Percentiles rank a stretch among this genome's conserved stretches.
These are phyloP conservation scores for Taxidea taxus DNA, from an alignment of 2,113 vertebrate genomes.

Conservation along the genomic window DNA sequence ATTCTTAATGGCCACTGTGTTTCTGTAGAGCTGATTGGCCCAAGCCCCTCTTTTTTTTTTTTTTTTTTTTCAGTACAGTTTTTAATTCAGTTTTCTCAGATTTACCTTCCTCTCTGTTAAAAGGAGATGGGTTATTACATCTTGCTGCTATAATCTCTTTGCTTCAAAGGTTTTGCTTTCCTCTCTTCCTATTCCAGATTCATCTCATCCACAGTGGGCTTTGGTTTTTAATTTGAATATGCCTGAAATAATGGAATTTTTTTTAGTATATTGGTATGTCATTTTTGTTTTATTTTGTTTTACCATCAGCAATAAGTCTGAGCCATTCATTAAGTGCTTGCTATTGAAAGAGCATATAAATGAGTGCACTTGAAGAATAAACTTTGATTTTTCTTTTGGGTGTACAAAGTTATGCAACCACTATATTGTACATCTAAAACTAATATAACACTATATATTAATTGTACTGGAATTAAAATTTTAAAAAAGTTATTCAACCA, in stretches of 20 bases:
- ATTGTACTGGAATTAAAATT: not conserved
- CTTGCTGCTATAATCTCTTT: not conserved
- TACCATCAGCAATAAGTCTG: not conserved
- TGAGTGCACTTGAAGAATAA: not conserved
- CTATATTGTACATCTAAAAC: not conserved
- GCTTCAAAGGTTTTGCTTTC: not conserved
- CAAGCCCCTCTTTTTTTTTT: fast-evolving
- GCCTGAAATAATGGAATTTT: not conserved
- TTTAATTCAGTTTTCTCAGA: not conserved
- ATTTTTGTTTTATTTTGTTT: not conserved
- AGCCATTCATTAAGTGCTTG: not conserved
- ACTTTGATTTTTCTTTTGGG: not conserved
- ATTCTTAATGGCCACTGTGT: not conserved
- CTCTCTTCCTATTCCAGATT: not conserved
- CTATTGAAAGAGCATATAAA: not conserved
- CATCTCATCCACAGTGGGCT: not conserved
- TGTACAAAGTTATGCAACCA: not conserved
- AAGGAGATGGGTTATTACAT: not conserved
- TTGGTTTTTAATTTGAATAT: not conserved
- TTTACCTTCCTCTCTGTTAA: not conserved
- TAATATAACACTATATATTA: not conserved
- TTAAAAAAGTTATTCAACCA: not conserved
- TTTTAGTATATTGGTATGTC: not conserved
- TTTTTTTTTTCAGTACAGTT: not conserved
- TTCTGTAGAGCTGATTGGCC: not conserved